Base-by-base conservation (phyloP, 2,113 vertebrate genomes). In the Dicrurus megarhynchus region DNA sequence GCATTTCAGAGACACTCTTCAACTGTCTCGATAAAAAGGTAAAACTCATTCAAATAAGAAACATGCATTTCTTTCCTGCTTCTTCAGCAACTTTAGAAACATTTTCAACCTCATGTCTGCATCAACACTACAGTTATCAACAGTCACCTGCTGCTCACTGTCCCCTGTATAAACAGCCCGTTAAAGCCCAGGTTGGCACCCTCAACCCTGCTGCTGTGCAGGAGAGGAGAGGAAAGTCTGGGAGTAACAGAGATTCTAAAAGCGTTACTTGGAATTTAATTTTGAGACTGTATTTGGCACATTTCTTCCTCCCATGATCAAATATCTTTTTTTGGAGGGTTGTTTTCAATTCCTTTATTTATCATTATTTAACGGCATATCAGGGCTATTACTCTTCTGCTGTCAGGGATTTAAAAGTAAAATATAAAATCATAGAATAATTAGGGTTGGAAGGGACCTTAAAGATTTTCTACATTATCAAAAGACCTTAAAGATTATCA, bases 21-120 rank as follows among this genome's bases (percentile, higher is more conserved):
- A 71, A 32, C 79, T 59, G 5, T 23, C 94, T 35, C 28, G 53
- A 91, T 88, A 87, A 94, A 97, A 97, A 96, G 78, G 90, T 86
- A 92, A 95, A 97, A 80, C 42, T 84, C 84, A 65, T 95, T 96
- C 92, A 77, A 95, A 97, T 57, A 86, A 84, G 61, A 87, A 63
- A 78, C 81, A 76, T 21, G 46, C 28, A 6, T 73, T 95, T 90
- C 70, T 22, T 61, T 96, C 93, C 93, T 97, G 96, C 95, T 93
- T 91, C 90, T 92, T 98, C 97, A 97, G 97, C 94, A 97, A 68
- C 52, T 82, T 80, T 8, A 42, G 41, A 79, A 94, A 41, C 82
- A 52, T 87, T 96, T 95, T 35, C 89, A 95, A 28, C 19, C 27
- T 65, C 46, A 10, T 7, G 27, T 59, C 52, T 85, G 75, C 89